These are phyloP conservation scores for Spodoptera exigua DNA, from an alignment of 2,888 invertebrate species.

Conservation along the genomic window DNA sequence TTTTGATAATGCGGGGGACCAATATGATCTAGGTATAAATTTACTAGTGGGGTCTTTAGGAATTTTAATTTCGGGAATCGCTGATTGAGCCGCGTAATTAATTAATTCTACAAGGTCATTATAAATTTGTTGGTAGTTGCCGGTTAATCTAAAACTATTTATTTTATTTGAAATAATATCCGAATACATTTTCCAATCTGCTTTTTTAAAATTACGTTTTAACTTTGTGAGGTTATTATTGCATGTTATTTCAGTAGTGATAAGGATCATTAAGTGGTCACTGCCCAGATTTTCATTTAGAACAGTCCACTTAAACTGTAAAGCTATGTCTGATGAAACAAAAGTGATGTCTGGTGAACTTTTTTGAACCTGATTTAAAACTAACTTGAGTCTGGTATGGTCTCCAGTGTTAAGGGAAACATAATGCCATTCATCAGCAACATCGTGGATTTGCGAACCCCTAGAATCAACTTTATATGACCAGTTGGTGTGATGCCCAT, in stretches of 20 bases:
- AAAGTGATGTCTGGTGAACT: slow-evolving; percentile 15
- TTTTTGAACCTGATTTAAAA: not conserved
- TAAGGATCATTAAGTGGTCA: slow-evolving; percentile 12
- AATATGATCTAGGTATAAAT: slow-evolving; percentile 2
- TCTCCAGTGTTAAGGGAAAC: too few relatives aligned
- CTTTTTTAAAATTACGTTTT: slow-evolving; percentile 13
- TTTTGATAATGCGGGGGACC: not conserved
- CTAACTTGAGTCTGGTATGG: slow-evolving; percentile 5
- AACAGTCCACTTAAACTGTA: too few relatives aligned
- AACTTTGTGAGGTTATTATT: too few relatives aligned
- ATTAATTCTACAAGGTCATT: slow-evolving; percentile 4
- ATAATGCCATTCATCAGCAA: slow-evolving; percentile 7
- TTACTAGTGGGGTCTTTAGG: not conserved
- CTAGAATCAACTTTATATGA: too few relatives aligned
- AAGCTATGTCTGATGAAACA: slow-evolving; percentile 7
- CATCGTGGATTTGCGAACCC: slow-evolving; percentile 6
- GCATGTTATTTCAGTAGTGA: slow-evolving; percentile 3
- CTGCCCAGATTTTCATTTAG: too few relatives aligned
- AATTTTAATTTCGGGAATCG: slow-evolving; percentile 7
- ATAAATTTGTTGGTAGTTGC: slow-evolving; percentile 2
- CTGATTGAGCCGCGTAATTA: not conserved
- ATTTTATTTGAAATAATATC: not conserved
- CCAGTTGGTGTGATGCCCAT: too few relatives aligned
- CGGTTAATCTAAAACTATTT: not conserved
- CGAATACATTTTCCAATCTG: slow-evolving; percentile 6